A percentile compares a stretch with the other conserved stretches of the same genome.
Evolutionary conservation across 2,113 vertebrate species (phyloP).

Genomic region (Mormoops blainvillei): DNA sequence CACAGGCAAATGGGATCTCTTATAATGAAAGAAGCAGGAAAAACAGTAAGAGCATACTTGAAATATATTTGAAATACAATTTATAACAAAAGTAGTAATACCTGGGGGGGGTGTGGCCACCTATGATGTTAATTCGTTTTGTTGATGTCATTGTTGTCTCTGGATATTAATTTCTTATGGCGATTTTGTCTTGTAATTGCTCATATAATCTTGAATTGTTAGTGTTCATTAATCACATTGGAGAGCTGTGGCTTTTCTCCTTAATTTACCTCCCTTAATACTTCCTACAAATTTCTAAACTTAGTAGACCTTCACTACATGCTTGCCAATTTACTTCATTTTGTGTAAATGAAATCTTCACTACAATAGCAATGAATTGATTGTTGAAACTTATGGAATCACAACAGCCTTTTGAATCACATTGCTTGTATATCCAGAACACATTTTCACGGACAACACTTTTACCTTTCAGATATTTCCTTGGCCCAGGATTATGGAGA

Average conservation of each 20-base stretch:
- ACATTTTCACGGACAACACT: background rate
- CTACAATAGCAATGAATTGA: background rate
- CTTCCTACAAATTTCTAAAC: background rate
- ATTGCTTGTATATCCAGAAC: background rate
- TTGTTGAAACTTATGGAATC: background rate
- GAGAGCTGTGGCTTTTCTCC: background rate
- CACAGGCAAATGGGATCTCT: background rate
- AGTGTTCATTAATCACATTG: background rate
- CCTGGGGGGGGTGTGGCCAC: accelerated
- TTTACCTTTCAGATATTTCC: background rate
- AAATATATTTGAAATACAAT: background rate
- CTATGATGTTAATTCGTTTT: background rate
- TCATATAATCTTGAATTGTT: background rate
- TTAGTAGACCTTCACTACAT: background rate
- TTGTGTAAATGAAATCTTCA: background rate
- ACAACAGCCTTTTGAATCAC: background rate
- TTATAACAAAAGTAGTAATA: background rate
- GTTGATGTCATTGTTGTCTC: background rate
- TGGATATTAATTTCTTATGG: background rate
- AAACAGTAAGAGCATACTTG: background rate
- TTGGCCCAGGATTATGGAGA: background rate
- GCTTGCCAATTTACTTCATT: background rate
- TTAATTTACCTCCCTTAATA: background rate
- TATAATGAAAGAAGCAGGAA: background rate
- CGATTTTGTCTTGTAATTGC: background rate